Base-by-base conservation (phyloP, 2,888 invertebrate genomes). In the Philhelius pedissequus region DNA sequence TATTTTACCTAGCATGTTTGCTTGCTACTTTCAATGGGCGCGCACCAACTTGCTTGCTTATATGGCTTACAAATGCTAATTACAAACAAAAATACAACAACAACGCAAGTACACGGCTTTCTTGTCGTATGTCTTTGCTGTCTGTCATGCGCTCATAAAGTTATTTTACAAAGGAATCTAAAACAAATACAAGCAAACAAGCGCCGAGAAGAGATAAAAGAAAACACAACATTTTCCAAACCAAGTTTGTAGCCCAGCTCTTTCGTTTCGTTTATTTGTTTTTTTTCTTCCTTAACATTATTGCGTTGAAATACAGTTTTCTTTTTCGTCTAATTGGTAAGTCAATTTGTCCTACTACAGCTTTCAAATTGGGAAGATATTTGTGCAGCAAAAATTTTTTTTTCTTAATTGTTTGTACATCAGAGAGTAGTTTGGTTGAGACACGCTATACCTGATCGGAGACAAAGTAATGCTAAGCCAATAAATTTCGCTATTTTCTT, bases 91-190 rank as follows among this genome's bases (percentile, higher is more conserved):
- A 35, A 32, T 20, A 6, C 5, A 30, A 52, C n/a, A n/a, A n/a
- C n/a, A 54, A 32, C 3, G 20, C 56, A 73, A 82, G 82, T 83
- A 74, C 78, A 73, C 48, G 78, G 78, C 82, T 83, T 69, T 83
- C 82, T 77, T 83, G 82, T 69, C 62, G 45, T 18, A 3, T 4
- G 35, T 56, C 1, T 20, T 56, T 56, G 20, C 64, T 78, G 64
- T 70, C 78, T 48, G 82, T 78, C 78, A 74, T 69, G 77, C 71
- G 76, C 71, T 60, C 71, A 71, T 66, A 45, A 27, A 45, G 77
- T 50, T 54, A 62, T 77, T 82, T 25, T 38, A 38, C 3, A 27
- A 62, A 30, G 43, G 2, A 45, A 30, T 43, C 8, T 35, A 15
- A 48, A 8, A 38, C 9, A 43, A 20, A 62, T 38, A 7, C 13